phyloP scores from a whole-genome alignment of 2,797 vertebrate species.

The Zenarchopterus dispar region DNA sequence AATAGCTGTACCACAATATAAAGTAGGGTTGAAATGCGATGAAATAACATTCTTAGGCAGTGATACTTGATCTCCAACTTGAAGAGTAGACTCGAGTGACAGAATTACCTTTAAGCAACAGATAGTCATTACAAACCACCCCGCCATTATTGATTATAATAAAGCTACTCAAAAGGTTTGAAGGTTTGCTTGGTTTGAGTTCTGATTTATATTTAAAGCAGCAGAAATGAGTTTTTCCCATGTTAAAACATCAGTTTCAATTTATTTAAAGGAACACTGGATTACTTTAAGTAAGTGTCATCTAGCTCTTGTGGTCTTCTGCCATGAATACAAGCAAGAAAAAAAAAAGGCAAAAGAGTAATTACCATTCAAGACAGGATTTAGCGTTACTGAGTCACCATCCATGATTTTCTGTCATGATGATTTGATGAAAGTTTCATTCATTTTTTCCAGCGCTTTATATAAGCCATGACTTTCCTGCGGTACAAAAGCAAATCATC shows the following conservation, averaged over 20 bases:
- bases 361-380: too few relatives aligned
- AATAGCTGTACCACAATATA: too few relatives aligned
- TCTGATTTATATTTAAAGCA: too few relatives aligned
- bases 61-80: constrained; percentile 49
- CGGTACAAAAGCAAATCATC: too few relatives aligned
- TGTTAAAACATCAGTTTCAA: too few relatives aligned
- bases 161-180: not conserved
- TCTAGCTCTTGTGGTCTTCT: too few relatives aligned
- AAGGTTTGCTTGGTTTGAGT: not conserved
- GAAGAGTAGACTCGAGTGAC: constrained; percentile 18
- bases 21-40: constrained; percentile 7
- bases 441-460: not conserved
- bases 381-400: not conserved
- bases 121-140: not conserved
- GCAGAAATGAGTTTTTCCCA: too few relatives aligned
- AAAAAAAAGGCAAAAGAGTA: too few relatives aligned
- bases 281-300: too few relatives aligned
- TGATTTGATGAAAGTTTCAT: not conserved
- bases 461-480: not conserved
- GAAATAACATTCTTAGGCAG: constrained; percentile 40
- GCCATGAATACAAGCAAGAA: too few relatives aligned
- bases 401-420: not conserved
- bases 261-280: too few relatives aligned
- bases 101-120: constrained; percentile 35
- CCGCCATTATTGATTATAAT: not conserved